phyloP scores from a whole-genome alignment of 2,888 invertebrate species.

The Eumerus sabulonum region DNA sequence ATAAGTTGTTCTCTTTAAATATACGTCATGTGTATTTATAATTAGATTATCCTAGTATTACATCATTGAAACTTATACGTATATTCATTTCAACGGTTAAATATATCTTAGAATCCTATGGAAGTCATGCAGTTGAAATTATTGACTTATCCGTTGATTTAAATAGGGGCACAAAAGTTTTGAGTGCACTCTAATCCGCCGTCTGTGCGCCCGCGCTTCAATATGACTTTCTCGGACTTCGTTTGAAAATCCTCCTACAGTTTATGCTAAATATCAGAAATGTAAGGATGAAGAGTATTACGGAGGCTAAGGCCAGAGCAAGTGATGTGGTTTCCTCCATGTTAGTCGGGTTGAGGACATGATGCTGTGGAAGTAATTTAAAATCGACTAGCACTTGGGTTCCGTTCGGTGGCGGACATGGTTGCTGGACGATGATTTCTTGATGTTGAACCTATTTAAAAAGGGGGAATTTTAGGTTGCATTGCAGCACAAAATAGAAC shows the following conservation, averaged over 20 bases:
- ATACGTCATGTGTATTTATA: constrained; percentile 25
- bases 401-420: constrained; percentile 90
- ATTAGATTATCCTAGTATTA: constrained; percentile 35
- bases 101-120: constrained; percentile 36
- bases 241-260: constrained; percentile 75
- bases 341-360: constrained; percentile 80
- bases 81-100: constrained; percentile 26
- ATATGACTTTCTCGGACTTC: constrained; percentile 51
- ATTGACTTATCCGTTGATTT: too few species aligned
- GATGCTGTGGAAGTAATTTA: constrained; percentile 80
- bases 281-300: constrained; percentile 82
- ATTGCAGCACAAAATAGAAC: not conserved
- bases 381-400: constrained; percentile 83
- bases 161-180: not conserved
- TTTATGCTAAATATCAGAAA: constrained; percentile 83
- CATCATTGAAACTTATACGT: constrained; percentile 16
- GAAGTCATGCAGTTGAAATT: constrained; percentile 41
- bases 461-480: constrained; percentile 20
- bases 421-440: constrained; percentile 91
- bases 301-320: constrained; percentile 83
- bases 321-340: constrained; percentile 81
- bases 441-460: constrained; percentile 84
- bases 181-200: too few species aligned
- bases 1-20: constrained; percentile 22
- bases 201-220: constrained; percentile 2